Evolutionary conservation across 2,888 invertebrate species (phyloP).

Genomic region (Tyria jacobaeae): DNA sequence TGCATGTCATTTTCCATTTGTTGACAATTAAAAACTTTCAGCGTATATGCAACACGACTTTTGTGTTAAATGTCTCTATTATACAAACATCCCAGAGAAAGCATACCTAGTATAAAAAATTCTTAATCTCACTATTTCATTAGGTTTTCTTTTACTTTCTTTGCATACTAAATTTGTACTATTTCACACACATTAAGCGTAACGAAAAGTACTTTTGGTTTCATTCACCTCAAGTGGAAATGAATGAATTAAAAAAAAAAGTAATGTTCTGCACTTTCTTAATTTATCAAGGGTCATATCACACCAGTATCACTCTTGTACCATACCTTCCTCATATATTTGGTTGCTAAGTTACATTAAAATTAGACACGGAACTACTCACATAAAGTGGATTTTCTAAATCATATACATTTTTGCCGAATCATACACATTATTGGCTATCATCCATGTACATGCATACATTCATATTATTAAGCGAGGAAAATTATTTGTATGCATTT

Average conservation of each 20-base stretch:
- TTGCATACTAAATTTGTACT: constrained; percentile 16
- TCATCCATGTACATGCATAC: too few species aligned
- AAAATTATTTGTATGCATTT: too few species aligned
- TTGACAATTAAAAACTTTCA: constrained; percentile 67
- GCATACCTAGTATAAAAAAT: constrained; percentile 29
- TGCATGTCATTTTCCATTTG: constrained; percentile 74
- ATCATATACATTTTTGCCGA: too few species aligned
- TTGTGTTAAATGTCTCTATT: constrained; percentile 45
- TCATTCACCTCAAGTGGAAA: too few species aligned
- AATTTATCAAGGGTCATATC: background rate
- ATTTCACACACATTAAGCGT: constrained; percentile 45
- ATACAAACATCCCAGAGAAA: constrained; percentile 48
- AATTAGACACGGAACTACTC: too few species aligned
- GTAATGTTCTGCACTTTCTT: background rate
- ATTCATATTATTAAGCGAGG: too few species aligned
- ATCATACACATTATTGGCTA: too few species aligned
- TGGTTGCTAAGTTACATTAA: too few species aligned
- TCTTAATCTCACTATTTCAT: constrained; percentile 21
- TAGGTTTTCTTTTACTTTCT: constrained; percentile 42
- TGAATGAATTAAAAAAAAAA: too few species aligned
- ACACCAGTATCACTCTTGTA: background rate
- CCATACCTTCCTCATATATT: too few species aligned
- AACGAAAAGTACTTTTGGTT: constrained; percentile 22
- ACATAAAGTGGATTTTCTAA: too few species aligned
- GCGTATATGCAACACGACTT: constrained; percentile 47